Evolutionary conservation across 2,113 vertebrate species (phyloP), one percentile per base, ranked within the genome.

Genomic region (Bos javanicus): DNA sequence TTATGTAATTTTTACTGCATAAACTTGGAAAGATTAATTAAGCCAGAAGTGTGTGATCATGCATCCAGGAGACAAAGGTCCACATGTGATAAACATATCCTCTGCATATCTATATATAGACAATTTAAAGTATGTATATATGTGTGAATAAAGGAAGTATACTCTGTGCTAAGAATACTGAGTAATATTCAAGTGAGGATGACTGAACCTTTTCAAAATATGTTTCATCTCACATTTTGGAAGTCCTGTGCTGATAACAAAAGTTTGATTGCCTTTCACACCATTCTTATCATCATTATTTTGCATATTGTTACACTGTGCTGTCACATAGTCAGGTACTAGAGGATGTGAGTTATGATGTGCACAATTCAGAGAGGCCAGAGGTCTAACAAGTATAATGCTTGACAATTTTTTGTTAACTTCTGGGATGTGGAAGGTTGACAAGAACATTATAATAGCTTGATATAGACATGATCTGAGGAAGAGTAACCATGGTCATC

Each of bases 21-120:
- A 94, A 94, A 56, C 25, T n/a, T 97, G 80, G 7, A 89, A 97
- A 96, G 3, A 74, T 93, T 87, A 93, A n/a, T 80, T 94, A 56
- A 93, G 21, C 83, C 46, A 36, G 57, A 90, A 97, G 95, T 85
- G 1, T 78, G 10, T 88, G 62, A 94, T 97, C 25, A 78, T 52
- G 7, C 59, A 81, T 59, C n/a, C 3, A 97, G 25, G 74, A 87
- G 48, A 95, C 92, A 95, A 95, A n/a, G 5, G 91, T 90, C 28
- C 33, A 80, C 4, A 1, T 52, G 15, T 86, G 64, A 57, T 90
- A 96, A 96, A 83, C 26, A 91, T 36, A 5, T 87, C 48, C 26
- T 81, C 64, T 91, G 36, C 4, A 48, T 84, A 78, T 17, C 28
- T 25, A 48, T 90, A 93, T 2, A 0, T 28, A 26, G 17, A 54